A percentile compares a stretch with the other conserved stretches of the same genome.
phyloP scores from a whole-genome alignment of 2,797 vertebrate genomes.

The Falco novaeseelandiae region DNA sequence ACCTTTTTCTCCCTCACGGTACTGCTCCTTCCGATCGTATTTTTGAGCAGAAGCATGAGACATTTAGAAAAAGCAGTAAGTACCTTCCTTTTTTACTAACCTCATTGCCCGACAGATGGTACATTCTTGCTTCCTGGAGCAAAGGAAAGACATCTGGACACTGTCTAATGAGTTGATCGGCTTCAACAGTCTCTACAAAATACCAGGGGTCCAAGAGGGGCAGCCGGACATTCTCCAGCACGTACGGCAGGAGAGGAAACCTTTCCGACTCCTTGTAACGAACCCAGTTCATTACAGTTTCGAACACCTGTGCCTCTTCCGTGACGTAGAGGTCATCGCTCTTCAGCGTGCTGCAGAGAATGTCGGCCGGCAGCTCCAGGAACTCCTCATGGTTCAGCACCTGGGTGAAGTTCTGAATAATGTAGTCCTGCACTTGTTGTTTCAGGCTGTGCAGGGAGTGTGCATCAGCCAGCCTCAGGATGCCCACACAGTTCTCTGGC shows the following conservation, averaged over 20 bases:
- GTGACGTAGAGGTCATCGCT: slow-evolving; percentile 90
- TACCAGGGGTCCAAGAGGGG: slow-evolving; percentile 92
- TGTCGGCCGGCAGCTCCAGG: slow-evolving; percentile 84
- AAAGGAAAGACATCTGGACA: slow-evolving; percentile 89
- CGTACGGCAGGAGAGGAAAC: slow-evolving; percentile 74
- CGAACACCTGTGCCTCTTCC: slow-evolving; percentile 90
- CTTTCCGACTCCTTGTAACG: slow-evolving; percentile 81
- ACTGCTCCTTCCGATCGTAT: neutral
- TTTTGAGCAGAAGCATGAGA: neutral
- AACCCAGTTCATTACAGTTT: slow-evolving; percentile 90
- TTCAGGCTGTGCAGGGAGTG: slow-evolving; percentile 85
- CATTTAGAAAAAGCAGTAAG: neutral
- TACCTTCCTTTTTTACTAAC: slow-evolving; percentile 71
- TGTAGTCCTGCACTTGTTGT: slow-evolving; percentile 85
- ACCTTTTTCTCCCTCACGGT: neutral
- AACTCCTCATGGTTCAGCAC: slow-evolving; percentile 88
- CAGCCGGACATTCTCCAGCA: slow-evolving; percentile 87
- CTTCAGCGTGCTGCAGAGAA: slow-evolving; percentile 83
- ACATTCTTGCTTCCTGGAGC: slow-evolving; percentile 91
- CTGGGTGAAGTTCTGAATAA: slow-evolving; percentile 88
- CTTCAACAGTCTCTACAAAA: slow-evolving; percentile 93
- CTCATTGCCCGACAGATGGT: slow-evolving; percentile 92
- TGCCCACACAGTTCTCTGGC: slow-evolving; percentile 91
- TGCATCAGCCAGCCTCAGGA: slow-evolving; percentile 89
- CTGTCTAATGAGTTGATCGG: slow-evolving; percentile 85